Evolutionary conservation across 2,888 invertebrate genomes (phyloP).

Genomic region (Pelosia muscerda): DNA sequence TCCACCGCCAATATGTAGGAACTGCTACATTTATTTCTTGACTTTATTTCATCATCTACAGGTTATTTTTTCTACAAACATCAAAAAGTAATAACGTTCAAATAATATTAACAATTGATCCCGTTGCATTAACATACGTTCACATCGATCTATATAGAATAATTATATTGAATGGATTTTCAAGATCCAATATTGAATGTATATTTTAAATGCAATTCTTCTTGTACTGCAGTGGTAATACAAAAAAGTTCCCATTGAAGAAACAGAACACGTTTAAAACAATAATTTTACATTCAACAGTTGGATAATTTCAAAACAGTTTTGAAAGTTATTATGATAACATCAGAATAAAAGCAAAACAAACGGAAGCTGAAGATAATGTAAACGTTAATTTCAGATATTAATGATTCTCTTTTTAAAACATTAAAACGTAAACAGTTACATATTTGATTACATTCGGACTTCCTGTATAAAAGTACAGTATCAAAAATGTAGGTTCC

Average conservation of each 20-base stretch:
- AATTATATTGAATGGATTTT: conserved; percentile 32
- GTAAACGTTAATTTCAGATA: conserved; percentile 38
- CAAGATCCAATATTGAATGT: conserved; percentile 32
- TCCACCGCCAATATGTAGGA: too few species aligned
- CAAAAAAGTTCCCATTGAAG: conserved; percentile 37
- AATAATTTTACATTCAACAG: conserved; percentile 61
- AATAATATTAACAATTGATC: background rate
- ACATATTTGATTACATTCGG: conserved; percentile 7
- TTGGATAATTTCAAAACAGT: conserved; percentile 67
- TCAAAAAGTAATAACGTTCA: background rate
- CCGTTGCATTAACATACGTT: conserved; percentile 25
- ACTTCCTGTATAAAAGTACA: conserved; percentile 4
- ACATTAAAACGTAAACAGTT: conserved; percentile 9
- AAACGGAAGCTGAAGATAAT: conserved; percentile 59
- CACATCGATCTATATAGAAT: conserved; percentile 26
- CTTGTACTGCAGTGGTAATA: conserved; percentile 30
- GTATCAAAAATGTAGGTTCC: background rate
- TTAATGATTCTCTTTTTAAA: conserved; percentile 14
- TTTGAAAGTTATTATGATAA: conserved; percentile 66
- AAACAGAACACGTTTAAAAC: conserved; percentile 53
- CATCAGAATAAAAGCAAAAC: conserved; percentile 56
- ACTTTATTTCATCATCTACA: too few species aligned
- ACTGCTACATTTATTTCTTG: too few species aligned
- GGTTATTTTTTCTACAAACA: too few species aligned
- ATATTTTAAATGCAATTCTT: conserved; percentile 37